These are phyloP conservation scores for Leptothorax acervorum DNA, from an alignment of 2,888 invertebrate species.

Conservation along the genomic window DNA sequence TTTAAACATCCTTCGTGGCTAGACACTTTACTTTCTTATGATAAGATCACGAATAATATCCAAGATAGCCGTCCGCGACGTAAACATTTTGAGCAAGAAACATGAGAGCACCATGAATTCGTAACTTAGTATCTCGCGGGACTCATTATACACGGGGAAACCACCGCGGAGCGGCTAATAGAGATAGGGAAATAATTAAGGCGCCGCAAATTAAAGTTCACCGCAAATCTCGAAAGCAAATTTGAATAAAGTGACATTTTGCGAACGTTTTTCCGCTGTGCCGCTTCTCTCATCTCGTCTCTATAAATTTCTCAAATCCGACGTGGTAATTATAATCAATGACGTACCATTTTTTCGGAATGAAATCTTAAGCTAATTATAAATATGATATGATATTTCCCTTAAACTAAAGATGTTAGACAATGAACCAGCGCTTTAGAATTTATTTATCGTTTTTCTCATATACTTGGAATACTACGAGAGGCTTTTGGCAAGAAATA, in stretches of 20 bases:
- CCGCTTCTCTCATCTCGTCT: not conserved
- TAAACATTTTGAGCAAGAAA: slow-evolving; percentile 39
- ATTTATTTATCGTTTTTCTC: not conserved
- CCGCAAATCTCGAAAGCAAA: slow-evolving; percentile 18
- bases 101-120: slow-evolving; percentile 38
- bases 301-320: slow-evolving; percentile 13
- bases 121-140: slow-evolving; percentile 32
- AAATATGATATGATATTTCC: not conserved
- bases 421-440: no score
- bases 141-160: slow-evolving; percentile 33
- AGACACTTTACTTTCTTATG: not conserved
- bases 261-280: slow-evolving; percentile 31
- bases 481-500: not conserved
- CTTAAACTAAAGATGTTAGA: not conserved
- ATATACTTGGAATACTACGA: no score
- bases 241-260: slow-evolving; percentile 35
- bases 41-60: slow-evolving; percentile 33
- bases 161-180: slow-evolving; percentile 31
- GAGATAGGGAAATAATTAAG: slow-evolving; percentile 55
- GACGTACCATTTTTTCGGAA: not conserved
- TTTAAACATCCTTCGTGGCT: not conserved
- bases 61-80: not conserved
- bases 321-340: not conserved
- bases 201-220: slow-evolving; percentile 50
- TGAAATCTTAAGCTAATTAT: not conserved